These are phyloP conservation scores for Cephus nigrinus DNA, from an alignment of 2,888 invertebrate genomes.

Conservation along the genomic window DNA sequence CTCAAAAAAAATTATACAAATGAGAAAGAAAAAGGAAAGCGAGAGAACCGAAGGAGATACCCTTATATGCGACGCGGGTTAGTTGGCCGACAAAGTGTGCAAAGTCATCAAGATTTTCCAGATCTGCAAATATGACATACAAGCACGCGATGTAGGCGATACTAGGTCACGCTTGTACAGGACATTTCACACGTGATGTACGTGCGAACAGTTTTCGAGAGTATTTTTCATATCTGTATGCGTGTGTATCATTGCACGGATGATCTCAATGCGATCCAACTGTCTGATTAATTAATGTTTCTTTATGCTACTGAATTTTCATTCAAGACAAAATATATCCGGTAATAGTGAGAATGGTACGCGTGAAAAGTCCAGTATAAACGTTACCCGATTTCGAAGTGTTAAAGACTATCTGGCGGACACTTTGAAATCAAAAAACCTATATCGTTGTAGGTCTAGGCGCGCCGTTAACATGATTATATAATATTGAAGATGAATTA, in stretches of 20 bases:
- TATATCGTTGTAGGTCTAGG: not conserved
- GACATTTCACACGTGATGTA: not conserved
- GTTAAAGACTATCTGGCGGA: not conserved
- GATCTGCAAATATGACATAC: not conserved
- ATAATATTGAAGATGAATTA: conserved; percentile 17
- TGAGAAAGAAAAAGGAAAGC: too few species aligned
- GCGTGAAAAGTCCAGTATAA: not conserved
- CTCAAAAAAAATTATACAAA: not conserved
- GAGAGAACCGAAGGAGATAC: not conserved
- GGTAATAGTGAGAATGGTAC: not conserved
- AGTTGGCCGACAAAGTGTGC: not conserved
- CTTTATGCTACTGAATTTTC: not conserved
- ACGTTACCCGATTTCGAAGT: not conserved
- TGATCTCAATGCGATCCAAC: not conserved
- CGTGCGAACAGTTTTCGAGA: not conserved
- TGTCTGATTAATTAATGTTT: not conserved
- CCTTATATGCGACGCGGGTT: not conserved
- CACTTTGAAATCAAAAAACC: not conserved
- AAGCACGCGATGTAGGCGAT: not conserved
- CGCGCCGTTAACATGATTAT: not conserved
- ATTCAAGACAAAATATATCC: not conserved
- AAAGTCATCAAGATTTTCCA: not conserved
- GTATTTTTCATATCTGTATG: not conserved
- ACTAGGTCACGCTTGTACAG: not conserved
- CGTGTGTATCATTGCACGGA: not conserved